Evolutionary conservation across 92 coral and sea anemone genomes (phyloP).

Genomic region (Anthopleura xanthogrammica): DNA sequence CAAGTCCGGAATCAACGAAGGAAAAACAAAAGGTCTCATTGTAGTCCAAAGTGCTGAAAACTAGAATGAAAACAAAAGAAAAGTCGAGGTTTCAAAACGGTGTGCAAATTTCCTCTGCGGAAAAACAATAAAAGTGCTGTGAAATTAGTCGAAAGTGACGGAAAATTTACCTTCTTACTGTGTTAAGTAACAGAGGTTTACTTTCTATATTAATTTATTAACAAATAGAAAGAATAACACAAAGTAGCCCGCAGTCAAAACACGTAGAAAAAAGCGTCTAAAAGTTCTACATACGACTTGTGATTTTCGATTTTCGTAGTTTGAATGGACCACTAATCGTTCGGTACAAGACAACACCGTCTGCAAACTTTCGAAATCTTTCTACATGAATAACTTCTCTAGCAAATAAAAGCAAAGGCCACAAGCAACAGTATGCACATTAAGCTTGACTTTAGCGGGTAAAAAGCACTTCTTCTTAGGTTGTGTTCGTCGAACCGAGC

Average conservation of each 20-base stretch:
- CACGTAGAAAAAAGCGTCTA: constrained; percentile 1
- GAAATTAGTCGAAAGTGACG: not conserved
- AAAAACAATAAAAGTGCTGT: constrained; percentile 14
- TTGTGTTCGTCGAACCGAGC: constrained; percentile 16
- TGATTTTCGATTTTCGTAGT: constrained; percentile 1
- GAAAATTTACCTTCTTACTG: not conserved
- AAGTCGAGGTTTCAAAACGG: constrained; percentile 12
- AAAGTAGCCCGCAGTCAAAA: constrained; percentile 27
- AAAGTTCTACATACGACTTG: constrained; percentile 2
- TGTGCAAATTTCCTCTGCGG: constrained; percentile 22
- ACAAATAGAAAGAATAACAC: not conserved
- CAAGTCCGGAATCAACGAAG: constrained; percentile 29
- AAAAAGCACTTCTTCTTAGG: constrained; percentile 5
- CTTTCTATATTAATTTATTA: constrained; percentile 12
- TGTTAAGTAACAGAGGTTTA: not conserved
- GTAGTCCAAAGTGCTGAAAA: constrained; percentile 36
- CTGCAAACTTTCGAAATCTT: constrained; percentile 19
- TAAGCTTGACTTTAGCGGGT: not conserved
- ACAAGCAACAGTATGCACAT: constrained; percentile 1
- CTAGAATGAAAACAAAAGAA: constrained; percentile 31
- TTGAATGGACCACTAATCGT: constrained; percentile 11
- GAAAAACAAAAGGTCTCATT: constrained; percentile 32
- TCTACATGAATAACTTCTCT: not conserved
- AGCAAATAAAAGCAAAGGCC: constrained; percentile 12
- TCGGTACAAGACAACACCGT: constrained; percentile 2